Evolutionary conservation across 2,888 invertebrate species (phyloP).

Genomic region (Oligia latruncula): DNA sequence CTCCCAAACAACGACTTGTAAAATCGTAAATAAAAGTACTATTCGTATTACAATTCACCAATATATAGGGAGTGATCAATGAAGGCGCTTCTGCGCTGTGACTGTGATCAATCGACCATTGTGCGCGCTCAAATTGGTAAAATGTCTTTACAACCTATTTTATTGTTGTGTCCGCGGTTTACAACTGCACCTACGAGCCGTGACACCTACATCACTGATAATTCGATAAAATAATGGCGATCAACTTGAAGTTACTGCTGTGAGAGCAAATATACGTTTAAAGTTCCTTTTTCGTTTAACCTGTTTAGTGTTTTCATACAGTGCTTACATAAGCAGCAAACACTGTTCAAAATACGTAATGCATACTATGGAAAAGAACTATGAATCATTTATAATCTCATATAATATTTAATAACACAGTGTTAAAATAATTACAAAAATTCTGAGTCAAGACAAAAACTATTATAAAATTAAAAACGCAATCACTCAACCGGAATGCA

Average conservation of each 20-base stretch:
- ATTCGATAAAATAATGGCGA: conserved; percentile 67
- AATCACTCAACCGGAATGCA: conserved; percentile 19
- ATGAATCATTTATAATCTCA: not conserved
- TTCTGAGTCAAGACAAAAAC: conserved; percentile 7
- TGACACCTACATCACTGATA: conserved; percentile 70
- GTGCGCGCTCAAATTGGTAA: conserved; percentile 72
- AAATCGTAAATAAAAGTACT: conserved; percentile 25
- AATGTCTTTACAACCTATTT: conserved; percentile 70
- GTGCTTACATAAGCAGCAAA: conserved; percentile 1
- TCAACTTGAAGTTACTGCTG: conserved; percentile 58
- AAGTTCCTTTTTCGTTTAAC: conserved; percentile 39
- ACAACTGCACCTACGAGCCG: conserved; percentile 57
- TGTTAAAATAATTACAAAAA: conserved; percentile 11
- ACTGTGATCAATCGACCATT: conserved; percentile 77
- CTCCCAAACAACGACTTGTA: not conserved
- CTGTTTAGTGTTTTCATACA: conserved; percentile 35
- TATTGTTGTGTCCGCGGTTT: conserved; percentile 62
- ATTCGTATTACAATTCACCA: conserved; percentile 50
- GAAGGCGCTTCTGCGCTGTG: conserved; percentile 60
- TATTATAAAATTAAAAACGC: conserved; percentile 19
- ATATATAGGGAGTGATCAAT: conserved; percentile 61
- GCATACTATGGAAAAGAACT: not conserved
- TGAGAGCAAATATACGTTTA: conserved; percentile 46
- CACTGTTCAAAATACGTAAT: not conserved
- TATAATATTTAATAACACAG: conserved; percentile 1